Evolutionary conservation across 2,888 invertebrate genomes (phyloP).

Genomic region (Eupeodes latifasciatus): DNA sequence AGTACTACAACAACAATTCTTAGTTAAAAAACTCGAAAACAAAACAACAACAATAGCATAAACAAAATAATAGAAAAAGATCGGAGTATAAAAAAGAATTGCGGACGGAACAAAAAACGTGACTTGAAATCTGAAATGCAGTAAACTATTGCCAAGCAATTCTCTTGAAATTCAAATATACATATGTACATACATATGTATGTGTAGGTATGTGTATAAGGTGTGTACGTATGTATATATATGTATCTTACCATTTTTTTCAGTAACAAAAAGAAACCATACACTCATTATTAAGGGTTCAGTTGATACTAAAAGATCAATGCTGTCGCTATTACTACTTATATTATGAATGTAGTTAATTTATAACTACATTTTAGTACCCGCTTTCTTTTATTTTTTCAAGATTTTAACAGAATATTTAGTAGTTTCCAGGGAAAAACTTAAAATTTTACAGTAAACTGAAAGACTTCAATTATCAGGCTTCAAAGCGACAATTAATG

Average conservation of each 20-base stretch:
- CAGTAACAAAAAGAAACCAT: slow-evolving; percentile 9
- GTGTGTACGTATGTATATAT: not conserved
- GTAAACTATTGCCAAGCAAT: slow-evolving; percentile 57
- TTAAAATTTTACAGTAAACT: too few species aligned
- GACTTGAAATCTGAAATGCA: slow-evolving; percentile 73
- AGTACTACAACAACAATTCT: slow-evolving; percentile 38
- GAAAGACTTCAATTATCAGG: too few species aligned
- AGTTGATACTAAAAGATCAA: not conserved
- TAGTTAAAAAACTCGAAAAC: not conserved
- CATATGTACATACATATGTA: too few species aligned
- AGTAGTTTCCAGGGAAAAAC: too few species aligned
- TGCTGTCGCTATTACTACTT: not conserved
- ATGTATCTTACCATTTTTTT: slow-evolving; percentile 18
- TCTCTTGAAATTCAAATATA: slow-evolving; percentile 7
- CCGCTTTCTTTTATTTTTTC: too few species aligned
- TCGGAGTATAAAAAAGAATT: slow-evolving; percentile 30
- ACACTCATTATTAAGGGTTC: slow-evolving; percentile 8
- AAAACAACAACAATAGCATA: not conserved
- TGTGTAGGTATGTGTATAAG: too few species aligned
- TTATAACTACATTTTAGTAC: too few species aligned
- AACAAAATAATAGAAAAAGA: slow-evolving; percentile 24
- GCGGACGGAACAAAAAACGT: slow-evolving; percentile 70
- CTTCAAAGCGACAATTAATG: too few species aligned
- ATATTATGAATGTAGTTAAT: too few species aligned
- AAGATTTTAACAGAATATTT: too few species aligned